Base-by-base conservation (phyloP, 2,113 vertebrate species). In the Spheniscus mendiculus region DNA sequence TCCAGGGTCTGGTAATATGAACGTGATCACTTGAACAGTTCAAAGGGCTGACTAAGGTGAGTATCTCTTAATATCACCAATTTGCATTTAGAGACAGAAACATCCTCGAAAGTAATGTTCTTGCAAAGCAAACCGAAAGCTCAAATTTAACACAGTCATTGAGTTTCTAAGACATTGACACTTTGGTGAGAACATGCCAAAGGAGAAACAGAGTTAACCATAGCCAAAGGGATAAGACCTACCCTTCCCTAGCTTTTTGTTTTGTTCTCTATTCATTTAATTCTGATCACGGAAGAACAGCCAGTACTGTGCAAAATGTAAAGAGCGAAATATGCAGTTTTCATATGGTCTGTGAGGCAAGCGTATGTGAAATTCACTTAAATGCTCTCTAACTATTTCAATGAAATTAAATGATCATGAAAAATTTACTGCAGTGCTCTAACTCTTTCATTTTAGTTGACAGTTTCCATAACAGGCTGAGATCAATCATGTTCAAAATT, bases 401-500 rank as follows among this genome's bases (percentile, higher is more conserved):
- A 10, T 74, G 10, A 89, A 92, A 94, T 72, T 15, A 94, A 84
- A 91, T 53, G 0, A 42, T 85, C 38, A 15, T 53, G 25, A 92
- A 89, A 90, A 89, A 62, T 26, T 25, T n/a, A 72, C 30, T 62
- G 44, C 15, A 84, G 45, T 69, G 29, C 30, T 87, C 66, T 53
- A 82, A 40, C n/a, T 36, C 38, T 49, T 89, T 67, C 30, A 92
- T 70, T 96, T 87, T 78, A 78, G 36, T 55, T 89, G 90, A 82
- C 45, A 80, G 47, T 87, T 77, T 93, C 89, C 38, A 29, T 52
- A 89, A 58, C 58, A 73, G 70, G 40, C 36, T 77, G 62, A 93
- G 88, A 87, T 92, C 52, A 93, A 82, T 89, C 15, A 92, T 47
- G 56, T 79, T 76, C 45, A 61, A 96, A 92, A 89, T 93, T 83